phyloP scores from a whole-genome alignment of 2,797 vertebrate species.

The Chloroceryle inda region DNA sequence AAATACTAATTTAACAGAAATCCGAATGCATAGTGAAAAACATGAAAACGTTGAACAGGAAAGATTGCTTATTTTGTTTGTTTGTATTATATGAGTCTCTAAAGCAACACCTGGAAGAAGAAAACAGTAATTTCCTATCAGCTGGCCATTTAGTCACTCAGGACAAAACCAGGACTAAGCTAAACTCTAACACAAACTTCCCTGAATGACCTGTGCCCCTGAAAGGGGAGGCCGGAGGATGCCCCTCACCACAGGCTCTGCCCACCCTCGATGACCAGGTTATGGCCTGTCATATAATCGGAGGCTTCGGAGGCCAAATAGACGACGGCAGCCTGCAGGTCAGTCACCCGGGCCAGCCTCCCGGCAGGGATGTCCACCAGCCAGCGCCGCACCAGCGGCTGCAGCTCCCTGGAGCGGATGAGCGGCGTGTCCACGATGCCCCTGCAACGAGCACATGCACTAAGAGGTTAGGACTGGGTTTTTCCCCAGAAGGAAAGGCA shows the following conservation, averaged over 20 bases:
- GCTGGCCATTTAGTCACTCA: background rate
- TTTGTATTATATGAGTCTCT: background rate
- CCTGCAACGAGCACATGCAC: slow-evolving; percentile 38
- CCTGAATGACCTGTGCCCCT: background rate
- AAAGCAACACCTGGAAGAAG: background rate
- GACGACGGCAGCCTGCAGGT: slow-evolving; percentile 90
- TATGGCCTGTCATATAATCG: slow-evolving; percentile 91
- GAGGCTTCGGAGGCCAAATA: slow-evolving; percentile 90
- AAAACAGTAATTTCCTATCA: background rate
- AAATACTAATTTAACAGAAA: slow-evolving; percentile 41
- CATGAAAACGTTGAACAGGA: background rate
- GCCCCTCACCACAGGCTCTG: slow-evolving; percentile 88
- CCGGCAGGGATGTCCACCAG: slow-evolving; percentile 88
- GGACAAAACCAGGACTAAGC: background rate
- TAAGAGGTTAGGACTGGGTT: background rate
- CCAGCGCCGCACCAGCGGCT: slow-evolving; percentile 86
- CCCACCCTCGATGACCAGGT: slow-evolving; percentile 92
- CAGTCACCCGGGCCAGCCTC: slow-evolving; percentile 89
- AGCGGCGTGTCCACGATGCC: slow-evolving; percentile 90
- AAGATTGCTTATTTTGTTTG: background rate
- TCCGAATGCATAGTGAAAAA: background rate
- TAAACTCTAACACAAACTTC: background rate
- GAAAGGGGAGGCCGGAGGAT: background rate
- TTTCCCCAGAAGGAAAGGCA: background rate
- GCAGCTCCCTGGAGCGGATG: slow-evolving; percentile 86